Percentiles rank a stretch among this genome's conserved stretches.
phyloP scores from a whole-genome alignment of 2,888 invertebrate species.

The Amorpha juglandis region DNA sequence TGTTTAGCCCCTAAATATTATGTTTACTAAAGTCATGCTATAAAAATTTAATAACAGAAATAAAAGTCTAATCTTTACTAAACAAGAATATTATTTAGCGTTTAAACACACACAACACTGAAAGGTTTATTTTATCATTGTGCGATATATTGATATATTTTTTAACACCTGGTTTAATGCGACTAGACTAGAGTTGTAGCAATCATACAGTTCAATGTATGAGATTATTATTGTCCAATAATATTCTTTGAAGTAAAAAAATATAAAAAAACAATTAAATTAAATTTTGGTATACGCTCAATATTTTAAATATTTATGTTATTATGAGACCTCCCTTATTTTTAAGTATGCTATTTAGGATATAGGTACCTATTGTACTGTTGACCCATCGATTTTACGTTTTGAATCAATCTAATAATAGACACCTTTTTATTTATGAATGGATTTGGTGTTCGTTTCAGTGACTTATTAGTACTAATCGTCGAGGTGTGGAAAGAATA shows the following conservation, averaged over 20 bases:
- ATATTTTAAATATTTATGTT: slow-evolving; percentile 1
- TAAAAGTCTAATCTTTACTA: too few relatives aligned
- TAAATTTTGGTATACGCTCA: slow-evolving; percentile 19
- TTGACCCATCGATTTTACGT: slow-evolving; percentile 18
- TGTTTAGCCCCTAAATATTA: too few relatives aligned
- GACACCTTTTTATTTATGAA: slow-evolving; percentile 6
- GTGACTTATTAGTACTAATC: slow-evolving; percentile 24
- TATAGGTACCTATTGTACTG: slow-evolving; percentile 13
- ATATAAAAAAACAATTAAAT: neutral
- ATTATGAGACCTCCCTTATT: neutral
- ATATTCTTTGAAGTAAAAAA: slow-evolving; percentile 8
- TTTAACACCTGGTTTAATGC: too few relatives aligned
- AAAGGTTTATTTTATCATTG: neutral
- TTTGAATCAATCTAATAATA: neutral
- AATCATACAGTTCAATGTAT: too few relatives aligned
- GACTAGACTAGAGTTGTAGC: too few relatives aligned
- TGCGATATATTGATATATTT: too few relatives aligned
- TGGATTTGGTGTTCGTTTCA: slow-evolving; percentile 19
- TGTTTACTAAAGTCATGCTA: too few relatives aligned
- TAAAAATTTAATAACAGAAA: too few relatives aligned
- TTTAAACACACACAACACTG: neutral
- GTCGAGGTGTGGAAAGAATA: slow-evolving; percentile 16
- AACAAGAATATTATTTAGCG: slow-evolving; percentile 13
- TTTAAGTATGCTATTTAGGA: slow-evolving; percentile 5
- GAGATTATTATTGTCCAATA: neutral